These are phyloP conservation scores for Chrysomela aeneicollis DNA, from an alignment of 2,888 invertebrate genomes.

Conservation along the genomic window DNA sequence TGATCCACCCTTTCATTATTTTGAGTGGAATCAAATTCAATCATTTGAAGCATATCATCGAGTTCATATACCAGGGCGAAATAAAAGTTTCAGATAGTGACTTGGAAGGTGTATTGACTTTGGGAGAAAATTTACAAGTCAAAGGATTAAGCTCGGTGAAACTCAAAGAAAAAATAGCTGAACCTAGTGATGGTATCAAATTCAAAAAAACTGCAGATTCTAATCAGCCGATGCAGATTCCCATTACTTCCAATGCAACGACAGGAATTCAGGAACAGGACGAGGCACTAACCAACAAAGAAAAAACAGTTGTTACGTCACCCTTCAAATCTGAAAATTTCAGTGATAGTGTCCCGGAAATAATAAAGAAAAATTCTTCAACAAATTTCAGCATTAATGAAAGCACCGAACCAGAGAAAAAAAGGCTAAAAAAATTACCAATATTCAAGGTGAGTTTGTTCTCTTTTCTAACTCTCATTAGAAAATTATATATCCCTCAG, in stretches of 20 bases:
- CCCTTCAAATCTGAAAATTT: neutral
- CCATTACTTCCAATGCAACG: neutral
- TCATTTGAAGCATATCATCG: conserved; percentile 60
- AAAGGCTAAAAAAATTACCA: neutral
- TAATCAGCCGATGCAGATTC: neutral
- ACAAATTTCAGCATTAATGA: neutral
- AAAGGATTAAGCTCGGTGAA: conserved; percentile 57
- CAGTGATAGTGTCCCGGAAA: too few species aligned
- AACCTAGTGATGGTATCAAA: neutral
- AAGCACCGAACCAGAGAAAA: neutral
- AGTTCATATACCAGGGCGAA: conserved; percentile 64
- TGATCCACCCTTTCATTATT: conserved; percentile 60
- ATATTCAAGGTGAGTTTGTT: neutral
- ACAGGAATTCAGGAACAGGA: neutral
- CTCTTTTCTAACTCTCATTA: neutral
- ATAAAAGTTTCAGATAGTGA: conserved; percentile 62
- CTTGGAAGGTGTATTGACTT: conserved; percentile 58
- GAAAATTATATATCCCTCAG: too few species aligned
- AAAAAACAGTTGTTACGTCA: neutral
- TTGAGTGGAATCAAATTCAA: conserved; percentile 60
- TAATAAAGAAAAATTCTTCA: too few species aligned
- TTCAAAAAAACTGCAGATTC: neutral
- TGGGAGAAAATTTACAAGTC: conserved; percentile 62
- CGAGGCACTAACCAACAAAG: neutral
- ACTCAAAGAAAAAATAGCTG: conserved; percentile 31